A percentile compares a stretch with the other conserved stretches of the same genome.
Conservation (phyloP, 2,797 vertebrate genomes). For the Graptemys geographica region DNA sequence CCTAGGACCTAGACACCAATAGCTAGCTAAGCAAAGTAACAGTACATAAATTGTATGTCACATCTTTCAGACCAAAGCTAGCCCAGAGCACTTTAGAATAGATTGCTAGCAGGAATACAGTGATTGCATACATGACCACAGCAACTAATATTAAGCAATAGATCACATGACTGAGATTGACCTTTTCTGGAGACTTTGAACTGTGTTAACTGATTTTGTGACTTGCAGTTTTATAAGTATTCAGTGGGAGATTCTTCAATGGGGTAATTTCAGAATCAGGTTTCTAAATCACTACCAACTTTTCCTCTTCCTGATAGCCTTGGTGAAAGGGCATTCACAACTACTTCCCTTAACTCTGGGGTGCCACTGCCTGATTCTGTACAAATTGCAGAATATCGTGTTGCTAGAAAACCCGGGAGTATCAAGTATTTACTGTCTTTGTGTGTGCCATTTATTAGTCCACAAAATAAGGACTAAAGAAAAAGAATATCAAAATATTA, state of each 20-base stretch:
- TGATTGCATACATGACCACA: background rate
- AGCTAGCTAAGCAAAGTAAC: fast-evolving
- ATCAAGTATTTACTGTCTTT: background rate
- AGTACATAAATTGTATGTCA: background rate
- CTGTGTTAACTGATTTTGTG: background rate
- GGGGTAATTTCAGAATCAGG: too few species aligned
- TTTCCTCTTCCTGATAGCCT: background rate
- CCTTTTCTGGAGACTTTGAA: too few species aligned
- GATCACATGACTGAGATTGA: background rate
- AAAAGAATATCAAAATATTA: background rate
- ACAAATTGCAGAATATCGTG: background rate
- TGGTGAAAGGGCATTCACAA: background rate
- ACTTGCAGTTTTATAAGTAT: background rate
- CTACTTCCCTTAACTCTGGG: background rate
- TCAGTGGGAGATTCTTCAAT: background rate
- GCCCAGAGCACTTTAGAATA: background rate
- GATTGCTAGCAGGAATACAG: background rate
- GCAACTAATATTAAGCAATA: background rate
- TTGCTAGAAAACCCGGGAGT: background rate
- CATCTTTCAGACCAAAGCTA: background rate
- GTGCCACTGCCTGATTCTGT: background rate
- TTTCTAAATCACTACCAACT: background rate
- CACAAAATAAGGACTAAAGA: background rate
- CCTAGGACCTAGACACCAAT: background rate
- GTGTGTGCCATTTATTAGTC: too few species aligned